Evolutionary conservation across 2,888 invertebrate genomes (phyloP).

Genomic region (Acrobasis consociella): DNA sequence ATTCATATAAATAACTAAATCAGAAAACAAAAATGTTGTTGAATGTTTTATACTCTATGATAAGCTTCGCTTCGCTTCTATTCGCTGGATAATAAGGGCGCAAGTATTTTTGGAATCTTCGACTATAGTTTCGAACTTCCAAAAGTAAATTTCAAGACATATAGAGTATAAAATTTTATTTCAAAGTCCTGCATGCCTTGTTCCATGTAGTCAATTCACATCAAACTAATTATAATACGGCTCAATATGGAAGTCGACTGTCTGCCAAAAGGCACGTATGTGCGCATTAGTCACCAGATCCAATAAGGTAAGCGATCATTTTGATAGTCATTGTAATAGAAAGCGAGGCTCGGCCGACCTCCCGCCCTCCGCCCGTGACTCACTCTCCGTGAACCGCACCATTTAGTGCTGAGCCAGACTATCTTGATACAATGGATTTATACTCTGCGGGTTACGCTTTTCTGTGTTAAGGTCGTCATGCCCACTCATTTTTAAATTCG

Average conservation of each 20-base stretch:
- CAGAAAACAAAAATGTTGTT: too few relatives aligned
- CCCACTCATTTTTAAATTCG: not conserved
- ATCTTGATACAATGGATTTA: conserved; percentile 3
- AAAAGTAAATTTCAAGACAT: too few relatives aligned
- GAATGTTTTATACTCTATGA: too few relatives aligned
- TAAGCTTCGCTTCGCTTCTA: too few relatives aligned
- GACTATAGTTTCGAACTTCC: too few relatives aligned
- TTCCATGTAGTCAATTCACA: not conserved
- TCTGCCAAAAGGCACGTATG: conserved; percentile 7
- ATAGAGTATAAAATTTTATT: too few relatives aligned
- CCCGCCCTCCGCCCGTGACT: conserved; percentile 42
- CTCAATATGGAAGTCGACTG: not conserved
- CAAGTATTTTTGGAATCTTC: too few relatives aligned
- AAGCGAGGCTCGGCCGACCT: conserved; percentile 55
- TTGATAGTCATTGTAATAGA: conserved; percentile 40
- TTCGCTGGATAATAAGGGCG: too few relatives aligned
- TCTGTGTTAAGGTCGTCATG: conserved; percentile 12
- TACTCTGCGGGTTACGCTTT: not conserved
- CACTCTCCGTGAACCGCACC: conserved; percentile 36
- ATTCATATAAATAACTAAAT: too few relatives aligned
- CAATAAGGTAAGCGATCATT: conserved; percentile 22
- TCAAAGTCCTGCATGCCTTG: too few relatives aligned
- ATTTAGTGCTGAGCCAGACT: conserved; percentile 6
- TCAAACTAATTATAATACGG: not conserved
- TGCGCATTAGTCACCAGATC: conserved; percentile 15